These are phyloP conservation scores for Pentalonia nigronervosa DNA, from an alignment of 1,140 invertebrate species.

Conservation along the genomic window DNA sequence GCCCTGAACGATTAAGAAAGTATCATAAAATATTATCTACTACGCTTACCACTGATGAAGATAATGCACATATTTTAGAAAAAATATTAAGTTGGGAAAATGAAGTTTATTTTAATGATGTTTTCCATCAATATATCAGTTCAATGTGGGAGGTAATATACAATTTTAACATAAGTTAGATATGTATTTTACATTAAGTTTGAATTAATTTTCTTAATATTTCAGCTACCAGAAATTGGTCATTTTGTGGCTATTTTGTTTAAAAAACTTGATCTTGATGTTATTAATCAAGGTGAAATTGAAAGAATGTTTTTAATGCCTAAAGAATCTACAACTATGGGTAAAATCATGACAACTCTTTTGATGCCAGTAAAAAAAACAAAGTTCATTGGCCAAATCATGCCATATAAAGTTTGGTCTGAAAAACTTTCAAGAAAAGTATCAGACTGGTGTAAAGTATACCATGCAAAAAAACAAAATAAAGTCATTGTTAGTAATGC, in stretches of 20 bases:
- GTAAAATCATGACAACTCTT: conserved; percentile 50
- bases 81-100: conserved; percentile 54
- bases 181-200: neutral
- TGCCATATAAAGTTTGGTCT: conserved; percentile 30
- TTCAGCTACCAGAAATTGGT: conserved; percentile 49
- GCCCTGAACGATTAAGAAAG: conserved; percentile 36
- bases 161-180: neutral
- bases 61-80: conserved; percentile 38
- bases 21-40: conserved; percentile 34
- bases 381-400: neutral
- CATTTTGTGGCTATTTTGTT: conserved; percentile 50
- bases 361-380: conserved; percentile 29
- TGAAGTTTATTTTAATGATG: conserved; percentile 48
- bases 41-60: neutral
- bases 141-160: conserved; percentile 90
- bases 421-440: conserved; percentile 25
- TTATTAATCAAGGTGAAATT: conserved; percentile 55
- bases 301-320: conserved; percentile 59
- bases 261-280: conserved; percentile 17
- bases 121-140: conserved; percentile 9
- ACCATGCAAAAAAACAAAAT: conserved; percentile 35
- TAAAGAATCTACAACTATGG: conserved; percentile 48
- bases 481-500: conserved; percentile 25
- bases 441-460: conserved; percentile 38
- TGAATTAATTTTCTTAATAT: neutral